Base-by-base conservation (phyloP, 2,888 invertebrate species). In the Iselma pallidipennis region DNA sequence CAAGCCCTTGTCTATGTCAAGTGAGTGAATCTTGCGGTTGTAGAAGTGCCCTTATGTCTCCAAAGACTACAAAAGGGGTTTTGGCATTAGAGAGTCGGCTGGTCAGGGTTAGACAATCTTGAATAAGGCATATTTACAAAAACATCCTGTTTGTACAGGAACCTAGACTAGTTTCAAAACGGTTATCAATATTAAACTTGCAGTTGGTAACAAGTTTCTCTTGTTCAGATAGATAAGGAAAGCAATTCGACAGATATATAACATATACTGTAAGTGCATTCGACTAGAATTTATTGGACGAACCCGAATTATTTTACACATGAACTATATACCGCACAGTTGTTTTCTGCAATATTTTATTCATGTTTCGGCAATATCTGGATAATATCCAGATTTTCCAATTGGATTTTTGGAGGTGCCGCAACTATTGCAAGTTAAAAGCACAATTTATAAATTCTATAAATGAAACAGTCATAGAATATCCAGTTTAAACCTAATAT, bases 41-140 rank as follows among this genome's bases (percentile, higher is more conserved):
- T 55, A 62, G 51, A 55, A 62, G 62, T 62, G 55, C 54, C 58
- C 62, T 62, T 42, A 25, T 62, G 58, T 62, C 48, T 55, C 59
- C 62, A 62, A 37, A 62, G 58, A 37, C 16, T n/a, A 37, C 26
- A 26, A 26, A 37, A 16, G n/a, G 7, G 9, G 9, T 16, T 7
- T 37, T 19, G 16, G 16, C 16, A 37, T 37, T 33, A 33, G 16
- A 37, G 37, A 37, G 37, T 16, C 29, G 2, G 29, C 29, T 29
- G 7, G 37, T 19, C 16, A 4, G 4, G 14, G 31, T 33, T 16
- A 37, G 37, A 37, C 37, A 6, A 37, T 37, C 5, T 19, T 37
- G 16, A 19, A 37, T 37, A 37, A 37, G 37, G 37, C 6, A 16
- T 37, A 37, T 37, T 37, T 37, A 37, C 37, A 37, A 37, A 37